These are phyloP conservation scores for Dryas iulia DNA, from an alignment of 1,140 invertebrate species.

Conservation along the genomic window DNA sequence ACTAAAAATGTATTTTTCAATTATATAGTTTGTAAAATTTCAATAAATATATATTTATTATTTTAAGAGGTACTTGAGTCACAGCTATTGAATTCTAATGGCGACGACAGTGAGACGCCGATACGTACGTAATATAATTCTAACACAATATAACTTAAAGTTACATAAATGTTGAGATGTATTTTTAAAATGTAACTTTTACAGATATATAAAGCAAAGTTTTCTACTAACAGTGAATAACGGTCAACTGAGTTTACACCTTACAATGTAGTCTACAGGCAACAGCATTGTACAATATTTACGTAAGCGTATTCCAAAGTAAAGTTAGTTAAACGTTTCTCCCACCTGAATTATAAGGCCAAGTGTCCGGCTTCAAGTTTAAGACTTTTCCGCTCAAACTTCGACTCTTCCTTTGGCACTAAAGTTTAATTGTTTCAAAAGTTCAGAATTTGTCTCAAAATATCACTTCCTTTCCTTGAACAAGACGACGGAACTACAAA, in stretches of 20 bases:
- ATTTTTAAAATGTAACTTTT: background rate
- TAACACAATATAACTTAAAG: background rate
- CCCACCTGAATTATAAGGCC: constrained; percentile 37
- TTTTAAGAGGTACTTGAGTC: background rate
- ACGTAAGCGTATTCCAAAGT: constrained; percentile 3
- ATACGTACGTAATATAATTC: background rate
- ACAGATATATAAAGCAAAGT: background rate
- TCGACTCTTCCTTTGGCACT: constrained; percentile 49
- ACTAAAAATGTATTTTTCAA: too few species aligned
- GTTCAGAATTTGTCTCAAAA: constrained; percentile 55
- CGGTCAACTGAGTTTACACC: background rate
- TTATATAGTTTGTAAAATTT: too few species aligned
- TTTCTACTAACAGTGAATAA: background rate
- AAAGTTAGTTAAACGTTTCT: constrained; percentile 17
- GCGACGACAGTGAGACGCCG: background rate
- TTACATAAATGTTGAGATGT: background rate
- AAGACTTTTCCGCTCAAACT: constrained; percentile 47
- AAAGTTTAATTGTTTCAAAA: constrained; percentile 53
- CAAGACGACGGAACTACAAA: background rate
- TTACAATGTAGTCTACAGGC: constrained; percentile 6
- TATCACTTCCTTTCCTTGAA: constrained; percentile 36
- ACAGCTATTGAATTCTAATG: background rate
- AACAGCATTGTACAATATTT: background rate
- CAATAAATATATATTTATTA: too few species aligned
- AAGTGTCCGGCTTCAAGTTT: constrained; percentile 46